Percentiles rank a stretch among this genome's conserved stretches.
These are phyloP conservation scores for Aradus depressus DNA, from an alignment of 2,888 invertebrate genomes.

Conservation along the genomic window DNA sequence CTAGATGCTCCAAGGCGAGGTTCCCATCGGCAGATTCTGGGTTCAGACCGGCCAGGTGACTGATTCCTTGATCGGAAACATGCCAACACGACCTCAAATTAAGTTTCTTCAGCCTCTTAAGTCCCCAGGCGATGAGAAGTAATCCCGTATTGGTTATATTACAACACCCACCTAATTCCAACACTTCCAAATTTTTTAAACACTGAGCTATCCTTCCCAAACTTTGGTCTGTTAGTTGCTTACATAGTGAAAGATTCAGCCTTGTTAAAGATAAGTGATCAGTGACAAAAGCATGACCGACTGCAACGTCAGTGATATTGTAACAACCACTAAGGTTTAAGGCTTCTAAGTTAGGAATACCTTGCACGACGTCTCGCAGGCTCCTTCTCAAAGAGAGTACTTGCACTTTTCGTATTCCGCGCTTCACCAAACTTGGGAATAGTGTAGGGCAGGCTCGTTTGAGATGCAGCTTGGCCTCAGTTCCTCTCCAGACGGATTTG, in stretches of 20 bases:
- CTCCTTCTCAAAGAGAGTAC: slow-evolving; percentile 74
- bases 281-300: slow-evolving; percentile 68
- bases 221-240: slow-evolving; percentile 87
- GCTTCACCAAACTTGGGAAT: slow-evolving; percentile 71
- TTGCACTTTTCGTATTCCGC: slow-evolving; percentile 81
- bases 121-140: slow-evolving; percentile 73
- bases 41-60: slow-evolving; percentile 60
- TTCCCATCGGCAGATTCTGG: slow-evolving; percentile 54
- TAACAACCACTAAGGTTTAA: slow-evolving; percentile 87
- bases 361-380: slow-evolving; percentile 71
- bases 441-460: slow-evolving; percentile 70
- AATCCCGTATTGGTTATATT: slow-evolving; percentile 83
- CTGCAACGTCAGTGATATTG: slow-evolving; percentile 76
- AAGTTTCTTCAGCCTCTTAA: slow-evolving; percentile 69
- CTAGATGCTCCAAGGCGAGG: slow-evolving; percentile 68
- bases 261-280: slow-evolving; percentile 66
- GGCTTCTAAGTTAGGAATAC: slow-evolving; percentile 74
- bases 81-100: slow-evolving; percentile 89
- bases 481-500: slow-evolving; percentile 86
- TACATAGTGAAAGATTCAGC: slow-evolving; percentile 82
- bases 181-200: slow-evolving; percentile 70
- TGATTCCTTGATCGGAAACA: slow-evolving; percentile 82
- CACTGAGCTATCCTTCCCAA: slow-evolving; percentile 74
- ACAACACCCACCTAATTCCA: slow-evolving; percentile 85
- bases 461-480: slow-evolving; percentile 81